Evolutionary conservation across 2,113 vertebrate genomes (phyloP).

Genomic region (Aptenodytes forsteri): DNA sequence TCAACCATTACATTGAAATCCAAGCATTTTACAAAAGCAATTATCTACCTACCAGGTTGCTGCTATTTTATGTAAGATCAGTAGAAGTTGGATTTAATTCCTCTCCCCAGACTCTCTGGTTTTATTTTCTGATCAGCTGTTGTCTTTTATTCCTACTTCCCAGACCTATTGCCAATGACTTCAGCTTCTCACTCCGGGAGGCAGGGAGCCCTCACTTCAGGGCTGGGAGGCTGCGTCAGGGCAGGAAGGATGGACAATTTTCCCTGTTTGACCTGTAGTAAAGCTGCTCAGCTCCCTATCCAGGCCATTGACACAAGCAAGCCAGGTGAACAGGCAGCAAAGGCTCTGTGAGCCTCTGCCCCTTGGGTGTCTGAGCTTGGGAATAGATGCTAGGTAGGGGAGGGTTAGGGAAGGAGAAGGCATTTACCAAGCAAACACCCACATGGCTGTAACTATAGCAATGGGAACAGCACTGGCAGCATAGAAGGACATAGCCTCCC

Average conservation of each 20-base stretch:
- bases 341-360: not conserved
- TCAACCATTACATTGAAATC: not conserved
- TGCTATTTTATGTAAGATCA: not conserved
- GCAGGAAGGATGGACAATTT: not conserved
- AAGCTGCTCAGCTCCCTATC: not conserved
- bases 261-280: not conserved
- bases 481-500: not conserved
- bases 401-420: not conserved
- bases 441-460: not conserved
- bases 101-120: not conserved
- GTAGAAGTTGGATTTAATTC: not conserved
- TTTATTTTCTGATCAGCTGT: constrained; percentile 5
- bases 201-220: not conserved
- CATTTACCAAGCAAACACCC: not conserved
- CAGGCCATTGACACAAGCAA: not conserved
- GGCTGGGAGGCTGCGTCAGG: not conserved
- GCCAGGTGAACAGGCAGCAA: not conserved
- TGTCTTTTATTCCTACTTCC: not conserved
- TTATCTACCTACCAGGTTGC: not conserved
- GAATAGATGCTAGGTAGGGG: not conserved
- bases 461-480: not conserved
- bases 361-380: not conserved
- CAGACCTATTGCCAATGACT: not conserved
- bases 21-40: not conserved
- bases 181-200: not conserved